Evolutionary conservation across 2,797 vertebrate genomes (phyloP), one percentile per base, ranked within the genome.

Genomic region (Lates japonicus): DNA sequence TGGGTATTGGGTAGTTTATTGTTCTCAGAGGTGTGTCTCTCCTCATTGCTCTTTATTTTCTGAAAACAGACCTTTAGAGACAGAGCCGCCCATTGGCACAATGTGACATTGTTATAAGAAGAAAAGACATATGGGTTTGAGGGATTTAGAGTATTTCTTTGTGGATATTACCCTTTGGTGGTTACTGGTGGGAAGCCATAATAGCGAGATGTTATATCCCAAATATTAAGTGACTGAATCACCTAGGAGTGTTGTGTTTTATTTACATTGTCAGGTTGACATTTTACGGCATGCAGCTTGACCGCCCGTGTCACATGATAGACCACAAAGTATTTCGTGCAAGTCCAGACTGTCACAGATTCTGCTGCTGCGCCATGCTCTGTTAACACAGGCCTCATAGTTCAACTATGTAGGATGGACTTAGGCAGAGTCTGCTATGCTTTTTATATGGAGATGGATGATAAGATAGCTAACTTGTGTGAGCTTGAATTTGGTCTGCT

Each of bases 331-430:
- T 55, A 42, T 63, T 63, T 39, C 67, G 8, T 59, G 46, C 22
- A 48, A 31, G 17, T 70, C 63, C 68, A 74, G 48, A 57, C 55
- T n/a, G 11, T 17, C 10, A 20, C 14, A 52, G 7, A 44, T 54
- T 66, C 33, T 51, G 59, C 9, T n/a, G n/a, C n/a, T 55, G 51
- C 76, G 72, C 51, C 7, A 54, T 60, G 5, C 19, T 55, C 1
- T 60, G 31, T 51, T 11, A 19, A 39, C 20, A n/a, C 14, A 22
- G 9, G 10, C 2, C 12, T 64, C 83, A 86, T 85, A 49, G 4
- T 10, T 91, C 8, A 88, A 65, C 62, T 65, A 85, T 85, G 82
- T 42, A 42, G 12, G 17, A 60, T 58, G 29, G 19, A 35, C 7
- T 0, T 55, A 19, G 13, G 1, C 17, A 13, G 20, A 7, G 55